Conservation (phyloP, 2,113 vertebrate genomes). For the Meleagris gallopavo region DNA sequence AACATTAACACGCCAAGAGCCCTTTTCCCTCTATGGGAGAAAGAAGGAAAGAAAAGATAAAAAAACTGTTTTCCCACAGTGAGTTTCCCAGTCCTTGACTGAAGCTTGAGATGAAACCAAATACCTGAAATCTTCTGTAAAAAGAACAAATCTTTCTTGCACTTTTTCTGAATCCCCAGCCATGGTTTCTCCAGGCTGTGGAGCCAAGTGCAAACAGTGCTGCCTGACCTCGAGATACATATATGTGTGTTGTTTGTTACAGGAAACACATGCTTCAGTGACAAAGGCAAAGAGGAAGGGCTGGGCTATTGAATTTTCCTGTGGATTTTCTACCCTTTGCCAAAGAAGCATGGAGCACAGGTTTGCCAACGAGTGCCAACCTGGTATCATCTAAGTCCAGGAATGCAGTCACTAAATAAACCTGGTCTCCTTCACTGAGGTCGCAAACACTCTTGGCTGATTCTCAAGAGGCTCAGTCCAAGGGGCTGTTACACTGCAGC, state of each 20-base stretch:
- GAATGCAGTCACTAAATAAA: not conserved
- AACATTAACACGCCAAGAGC: not conserved
- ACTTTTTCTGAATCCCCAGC: not conserved
- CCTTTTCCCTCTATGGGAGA: not conserved
- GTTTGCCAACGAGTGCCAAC: not conserved
- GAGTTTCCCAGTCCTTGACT: not conserved
- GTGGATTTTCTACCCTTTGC: not conserved
- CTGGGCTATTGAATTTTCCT: not conserved
- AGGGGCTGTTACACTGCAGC: not conserved
- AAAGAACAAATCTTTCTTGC: not conserved
- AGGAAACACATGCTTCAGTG: conserved; percentile 33
- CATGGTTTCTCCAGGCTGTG: not conserved
- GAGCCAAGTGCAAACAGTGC: not conserved
- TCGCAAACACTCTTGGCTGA: not conserved
- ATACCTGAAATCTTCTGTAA: not conserved
- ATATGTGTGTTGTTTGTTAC: not conserved
- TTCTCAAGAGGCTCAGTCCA: not conserved
- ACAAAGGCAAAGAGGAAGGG: conserved; percentile 55
- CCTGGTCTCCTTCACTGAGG: not conserved
- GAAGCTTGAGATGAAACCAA: not conserved
- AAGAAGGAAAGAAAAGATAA: not conserved
- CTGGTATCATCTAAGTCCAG: not conserved
- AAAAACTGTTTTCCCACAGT: not conserved
- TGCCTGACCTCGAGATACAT: not conserved
- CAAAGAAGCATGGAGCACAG: not conserved